Conservation (phyloP, 2,888 invertebrate genomes). For the Gerris lacustris region DNA sequence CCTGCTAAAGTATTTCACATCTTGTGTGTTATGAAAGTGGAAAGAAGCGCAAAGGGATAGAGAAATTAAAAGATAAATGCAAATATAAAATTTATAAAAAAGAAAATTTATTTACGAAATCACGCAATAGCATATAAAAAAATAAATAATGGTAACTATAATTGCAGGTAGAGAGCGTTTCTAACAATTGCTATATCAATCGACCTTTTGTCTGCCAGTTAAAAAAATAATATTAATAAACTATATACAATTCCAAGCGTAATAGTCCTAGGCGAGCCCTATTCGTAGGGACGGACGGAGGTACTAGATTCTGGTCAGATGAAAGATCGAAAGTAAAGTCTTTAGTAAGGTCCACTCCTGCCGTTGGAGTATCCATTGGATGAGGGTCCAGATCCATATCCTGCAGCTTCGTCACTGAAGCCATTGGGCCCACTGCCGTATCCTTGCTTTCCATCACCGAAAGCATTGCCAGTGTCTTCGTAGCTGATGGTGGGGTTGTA, state of each 20-base stretch:
- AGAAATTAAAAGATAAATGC: not conserved
- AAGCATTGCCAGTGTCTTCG: slow-evolving; percentile 9
- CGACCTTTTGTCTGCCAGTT: not conserved
- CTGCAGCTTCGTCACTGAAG: slow-evolving; percentile 9
- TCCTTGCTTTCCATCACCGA: not conserved
- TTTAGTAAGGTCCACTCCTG: slow-evolving; percentile 13
- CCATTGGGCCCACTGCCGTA: slow-evolving; percentile 1
- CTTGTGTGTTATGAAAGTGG: no score
- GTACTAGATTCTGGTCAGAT: not conserved
- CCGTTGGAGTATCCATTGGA: slow-evolving; percentile 17
- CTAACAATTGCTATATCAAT: not conserved
- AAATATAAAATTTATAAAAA: not conserved
- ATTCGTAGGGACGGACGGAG: not conserved
- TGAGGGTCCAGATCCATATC: slow-evolving; percentile 10
- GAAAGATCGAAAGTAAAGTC: not conserved
- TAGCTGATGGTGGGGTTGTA: slow-evolving; percentile 57
- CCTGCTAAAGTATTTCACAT: no score
- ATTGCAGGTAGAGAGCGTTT: not conserved
- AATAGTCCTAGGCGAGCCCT: not conserved
- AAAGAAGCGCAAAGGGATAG: no score
- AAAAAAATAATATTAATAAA: not conserved
- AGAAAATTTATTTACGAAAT: not conserved
- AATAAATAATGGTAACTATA: slow-evolving; percentile 3
- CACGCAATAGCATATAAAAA: not conserved
- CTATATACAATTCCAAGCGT: not conserved